Evolutionary conservation across 2,797 vertebrate genomes (phyloP), one percentile per base, ranked within the genome.

Genomic region (Serranus cabrilla): DNA sequence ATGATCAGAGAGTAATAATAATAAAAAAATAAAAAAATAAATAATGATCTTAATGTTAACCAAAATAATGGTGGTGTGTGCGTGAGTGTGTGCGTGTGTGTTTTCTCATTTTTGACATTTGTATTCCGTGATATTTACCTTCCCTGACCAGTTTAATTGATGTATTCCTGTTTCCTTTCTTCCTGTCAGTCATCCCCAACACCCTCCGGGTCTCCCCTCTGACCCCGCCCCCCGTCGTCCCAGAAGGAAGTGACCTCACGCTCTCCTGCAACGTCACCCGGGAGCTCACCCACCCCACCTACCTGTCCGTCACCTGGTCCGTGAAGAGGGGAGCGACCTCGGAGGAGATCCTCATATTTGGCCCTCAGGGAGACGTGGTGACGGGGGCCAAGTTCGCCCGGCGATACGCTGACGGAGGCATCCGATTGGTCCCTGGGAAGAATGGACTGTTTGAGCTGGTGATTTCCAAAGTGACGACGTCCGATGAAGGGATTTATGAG

Each of bases 301-400:
- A 97, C 91, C 91, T 98, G 60, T 96, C 97, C 0, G 87, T 99
- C 56, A 95, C 92, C 71, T 99, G 98, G 98, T 96, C 95, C 42
- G 62, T 96, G 42, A 93, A 87, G 77, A 94, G 54, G 43, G 85
- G 93, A 8, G 82, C 63, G 6, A 50, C 81, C 0, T 78, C 88
- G 0, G 89, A 94, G 76, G 95, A 96, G 0, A 89, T 99, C 13
- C 69, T 99, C 0, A 93, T 94, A 0, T 93, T 97, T 23, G 97
- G 96, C 5, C 96, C 97, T 0, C 95, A 97, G 74, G 93, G 96
- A 17, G 93, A 92, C 0, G 94, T 97, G 71, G 85, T 50, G 0
- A 88, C 95, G 0, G 96, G 95, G 2, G 25, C 83, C 0, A 89
- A 89, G 68, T 97, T 93, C 1, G 83, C 92, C 20, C 94, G 88